phyloP scores from a whole-genome alignment of 2,797 vertebrate species.

The Thripadectes ignobilis region DNA sequence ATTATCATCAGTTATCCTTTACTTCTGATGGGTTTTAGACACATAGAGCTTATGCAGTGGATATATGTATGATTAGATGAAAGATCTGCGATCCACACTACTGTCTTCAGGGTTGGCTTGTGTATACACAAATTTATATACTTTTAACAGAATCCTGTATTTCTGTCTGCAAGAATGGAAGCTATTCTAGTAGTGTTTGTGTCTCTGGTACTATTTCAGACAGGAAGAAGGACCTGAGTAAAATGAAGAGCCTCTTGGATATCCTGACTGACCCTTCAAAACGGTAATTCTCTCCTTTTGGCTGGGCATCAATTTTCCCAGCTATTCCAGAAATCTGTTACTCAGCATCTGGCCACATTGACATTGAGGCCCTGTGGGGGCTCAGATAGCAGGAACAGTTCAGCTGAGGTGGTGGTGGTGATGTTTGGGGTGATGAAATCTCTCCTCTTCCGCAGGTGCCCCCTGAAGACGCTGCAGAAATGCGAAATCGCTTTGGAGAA shows the following conservation, averaged over 20 bases:
- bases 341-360: neutral
- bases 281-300: conserved; percentile 75
- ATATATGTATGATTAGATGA: neutral
- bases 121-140: neutral
- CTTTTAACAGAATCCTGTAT: neutral
- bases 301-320: neutral
- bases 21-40: neutral
- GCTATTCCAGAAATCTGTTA: neutral
- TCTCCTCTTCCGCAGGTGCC: conserved; percentile 81
- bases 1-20: neutral
- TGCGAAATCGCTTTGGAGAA: conserved; percentile 98
- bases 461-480: conserved; percentile 94
- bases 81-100: neutral
- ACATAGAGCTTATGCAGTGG: neutral
- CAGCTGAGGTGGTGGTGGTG: fast-evolving
- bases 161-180: neutral
- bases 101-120: neutral
- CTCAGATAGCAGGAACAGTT: neutral
- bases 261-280: conserved; percentile 96
- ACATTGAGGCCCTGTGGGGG: neutral
- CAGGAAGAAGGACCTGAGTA: conserved; percentile 96
- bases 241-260: conserved; percentile 97
- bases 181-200: neutral
- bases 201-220: conserved; percentile 76
- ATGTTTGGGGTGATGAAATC: neutral